A percentile compares a stretch with the other conserved stretches of the same genome.
phyloP scores from a whole-genome alignment of 2,888 invertebrate species.

The Lumbricus terrestris region DNA sequence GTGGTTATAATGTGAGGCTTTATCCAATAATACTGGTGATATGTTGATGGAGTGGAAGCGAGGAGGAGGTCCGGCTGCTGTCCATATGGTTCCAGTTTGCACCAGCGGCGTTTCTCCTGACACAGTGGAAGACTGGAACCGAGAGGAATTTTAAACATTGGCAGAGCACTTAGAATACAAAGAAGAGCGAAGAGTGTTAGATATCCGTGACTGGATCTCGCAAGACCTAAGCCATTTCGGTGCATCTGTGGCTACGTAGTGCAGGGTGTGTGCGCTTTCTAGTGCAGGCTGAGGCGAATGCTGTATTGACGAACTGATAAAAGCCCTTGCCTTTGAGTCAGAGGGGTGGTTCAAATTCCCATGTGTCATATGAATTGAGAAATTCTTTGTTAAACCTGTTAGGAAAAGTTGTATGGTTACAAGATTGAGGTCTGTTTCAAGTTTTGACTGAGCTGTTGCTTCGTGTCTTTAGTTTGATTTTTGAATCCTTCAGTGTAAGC shows the following conservation, averaged over 20 bases:
- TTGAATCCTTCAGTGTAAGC: not conserved
- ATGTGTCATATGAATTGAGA: not conserved
- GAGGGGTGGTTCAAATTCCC: not conserved
- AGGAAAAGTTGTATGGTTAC: not conserved
- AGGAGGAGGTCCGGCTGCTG: not conserved
- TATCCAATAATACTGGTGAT: not conserved
- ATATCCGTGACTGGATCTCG: not conserved
- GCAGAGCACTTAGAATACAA: not conserved
- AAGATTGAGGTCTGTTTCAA: no score
- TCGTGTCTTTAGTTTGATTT: not conserved
- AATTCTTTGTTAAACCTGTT: not conserved
- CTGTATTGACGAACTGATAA: not conserved
- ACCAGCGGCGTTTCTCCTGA: not conserved
- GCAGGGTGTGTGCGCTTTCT: not conserved
- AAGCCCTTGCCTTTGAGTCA: not conserved
- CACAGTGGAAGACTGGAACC: not conserved
- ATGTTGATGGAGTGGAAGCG: not conserved
- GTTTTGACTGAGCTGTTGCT: not conserved
- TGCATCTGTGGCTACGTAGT: not conserved
- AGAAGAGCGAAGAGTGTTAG: not conserved
- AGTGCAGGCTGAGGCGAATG: not conserved
- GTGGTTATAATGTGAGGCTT: not conserved
- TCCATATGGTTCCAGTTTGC: not conserved
- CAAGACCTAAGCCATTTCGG: not conserved
- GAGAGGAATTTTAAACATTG: conserved; percentile 3